Conservation (phyloP, 2,797 vertebrate genomes). For the Carcharodon carcharias region DNA sequence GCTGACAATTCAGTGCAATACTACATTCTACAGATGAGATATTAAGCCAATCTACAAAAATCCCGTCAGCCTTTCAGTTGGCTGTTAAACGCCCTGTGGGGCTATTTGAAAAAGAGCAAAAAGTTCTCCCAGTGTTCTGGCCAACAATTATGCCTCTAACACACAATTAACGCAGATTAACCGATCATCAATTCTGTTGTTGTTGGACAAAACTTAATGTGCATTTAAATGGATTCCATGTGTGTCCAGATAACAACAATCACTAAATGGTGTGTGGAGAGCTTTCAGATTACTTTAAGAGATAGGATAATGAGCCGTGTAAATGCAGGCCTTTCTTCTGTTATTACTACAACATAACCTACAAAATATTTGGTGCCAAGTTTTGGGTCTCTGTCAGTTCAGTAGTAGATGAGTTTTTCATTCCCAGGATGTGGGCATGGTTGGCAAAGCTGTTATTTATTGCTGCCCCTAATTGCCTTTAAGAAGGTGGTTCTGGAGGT, state of each 20-base stretch:
- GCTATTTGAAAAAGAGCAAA: neutral
- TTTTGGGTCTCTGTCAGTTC: neutral
- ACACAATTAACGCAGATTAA: neutral
- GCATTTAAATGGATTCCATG: neutral
- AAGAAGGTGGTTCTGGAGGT: neutral
- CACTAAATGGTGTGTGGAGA: neutral
- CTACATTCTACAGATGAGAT: neutral
- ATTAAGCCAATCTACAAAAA: neutral
- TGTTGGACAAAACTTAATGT: neutral
- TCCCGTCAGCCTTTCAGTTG: neutral
- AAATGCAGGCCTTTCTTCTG: neutral
- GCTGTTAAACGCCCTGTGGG: neutral
- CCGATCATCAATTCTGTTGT: neutral
- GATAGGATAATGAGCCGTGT: neutral
- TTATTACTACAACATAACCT: neutral
- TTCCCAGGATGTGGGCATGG: neutral
- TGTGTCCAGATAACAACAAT: neutral
- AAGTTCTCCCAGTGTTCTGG: neutral
- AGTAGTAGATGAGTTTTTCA: neutral
- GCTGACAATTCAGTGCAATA: neutral
- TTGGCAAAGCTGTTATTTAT: neutral
- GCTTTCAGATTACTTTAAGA: neutral
- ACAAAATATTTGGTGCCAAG: neutral
- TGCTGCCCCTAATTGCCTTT: neutral
- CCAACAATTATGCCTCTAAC: neutral